These are phyloP conservation scores for Perizoma affinitatum DNA, from an alignment of 2,888 invertebrate species.

Conservation along the genomic window DNA sequence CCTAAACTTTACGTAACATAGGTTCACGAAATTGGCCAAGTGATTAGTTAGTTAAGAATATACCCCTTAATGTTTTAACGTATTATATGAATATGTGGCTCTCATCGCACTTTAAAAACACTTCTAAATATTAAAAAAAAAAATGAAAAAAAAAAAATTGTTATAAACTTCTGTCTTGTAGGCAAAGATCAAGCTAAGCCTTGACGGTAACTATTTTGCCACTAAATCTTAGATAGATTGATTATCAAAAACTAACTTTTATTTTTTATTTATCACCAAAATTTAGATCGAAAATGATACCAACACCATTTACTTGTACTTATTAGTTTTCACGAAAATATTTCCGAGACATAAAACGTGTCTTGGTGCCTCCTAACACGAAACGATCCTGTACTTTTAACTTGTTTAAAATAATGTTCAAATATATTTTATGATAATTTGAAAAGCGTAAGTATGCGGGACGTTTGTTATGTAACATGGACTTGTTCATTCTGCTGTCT, in stretches of 20 bases:
- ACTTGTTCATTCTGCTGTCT: conserved; percentile 17
- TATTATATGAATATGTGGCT: conserved; percentile 37
- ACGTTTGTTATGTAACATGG: conserved; percentile 12
- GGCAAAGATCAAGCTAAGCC: too few species aligned
- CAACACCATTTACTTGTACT: too few species aligned
- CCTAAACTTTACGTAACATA: conserved; percentile 68
- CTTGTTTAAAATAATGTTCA: not conserved
- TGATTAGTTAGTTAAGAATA: conserved; percentile 40
- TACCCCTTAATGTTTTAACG: conserved; percentile 12
- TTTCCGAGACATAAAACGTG: conserved; percentile 4
- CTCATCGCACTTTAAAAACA: conserved; percentile 44
- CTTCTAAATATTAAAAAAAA: too few species aligned
- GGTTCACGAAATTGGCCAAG: conserved; percentile 65
- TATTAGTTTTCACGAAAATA: not conserved
- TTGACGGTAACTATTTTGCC: too few species aligned
- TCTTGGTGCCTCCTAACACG: conserved; percentile 8
- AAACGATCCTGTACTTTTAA: conserved; percentile 18
- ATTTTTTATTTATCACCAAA: too few species aligned
- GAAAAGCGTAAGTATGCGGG: conserved; percentile 8
- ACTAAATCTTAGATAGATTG: too few species aligned
- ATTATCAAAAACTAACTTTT: too few species aligned
- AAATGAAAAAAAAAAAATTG: too few species aligned
- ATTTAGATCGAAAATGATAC: too few species aligned
- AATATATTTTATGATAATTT: conserved; percentile 10
- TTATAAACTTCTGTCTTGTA: too few species aligned